phyloP scores from a whole-genome alignment of 2,888 invertebrate genomes.

The Amphipyra tragopoginis region DNA sequence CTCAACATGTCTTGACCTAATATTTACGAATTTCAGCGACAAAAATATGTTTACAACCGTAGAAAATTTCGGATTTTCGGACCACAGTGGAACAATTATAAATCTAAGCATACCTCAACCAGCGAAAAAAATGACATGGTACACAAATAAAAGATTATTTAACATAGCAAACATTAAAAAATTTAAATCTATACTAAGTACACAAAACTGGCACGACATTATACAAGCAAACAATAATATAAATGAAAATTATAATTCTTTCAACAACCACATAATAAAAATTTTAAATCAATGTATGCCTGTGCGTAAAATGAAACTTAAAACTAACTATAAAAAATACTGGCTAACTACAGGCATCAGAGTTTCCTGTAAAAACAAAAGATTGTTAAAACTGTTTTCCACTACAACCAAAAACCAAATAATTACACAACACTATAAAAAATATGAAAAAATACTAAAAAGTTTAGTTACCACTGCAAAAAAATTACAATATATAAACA shows the following conservation, averaged over 20 bases:
- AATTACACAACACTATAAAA: constrained; percentile 2
- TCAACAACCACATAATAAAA: background rate
- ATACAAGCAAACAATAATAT: background rate
- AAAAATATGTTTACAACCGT: background rate
- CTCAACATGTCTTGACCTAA: constrained; percentile 4
- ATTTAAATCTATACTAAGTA: constrained; percentile 8
- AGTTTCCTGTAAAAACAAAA: constrained; percentile 4
- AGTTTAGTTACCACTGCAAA: background rate
- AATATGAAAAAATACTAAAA: constrained; percentile 3
- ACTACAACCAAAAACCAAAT: background rate
- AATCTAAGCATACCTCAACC: background rate
- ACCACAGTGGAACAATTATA: background rate
- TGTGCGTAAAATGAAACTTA: background rate
- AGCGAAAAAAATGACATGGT: constrained; percentile 1
- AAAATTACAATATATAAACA: background rate
- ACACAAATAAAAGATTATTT: constrained; percentile 10
- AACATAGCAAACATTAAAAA: constrained; percentile 4
- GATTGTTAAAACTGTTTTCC: background rate
- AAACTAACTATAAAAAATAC: background rate
- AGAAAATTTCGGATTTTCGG: background rate
- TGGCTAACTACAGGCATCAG: background rate
- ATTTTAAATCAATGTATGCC: background rate
- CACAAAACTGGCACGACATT: constrained; percentile 12
- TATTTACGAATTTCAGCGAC: background rate
- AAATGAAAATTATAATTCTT: background rate